phyloP scores from a whole-genome alignment of 2,888 invertebrate species.

The Orchestes rusci region DNA sequence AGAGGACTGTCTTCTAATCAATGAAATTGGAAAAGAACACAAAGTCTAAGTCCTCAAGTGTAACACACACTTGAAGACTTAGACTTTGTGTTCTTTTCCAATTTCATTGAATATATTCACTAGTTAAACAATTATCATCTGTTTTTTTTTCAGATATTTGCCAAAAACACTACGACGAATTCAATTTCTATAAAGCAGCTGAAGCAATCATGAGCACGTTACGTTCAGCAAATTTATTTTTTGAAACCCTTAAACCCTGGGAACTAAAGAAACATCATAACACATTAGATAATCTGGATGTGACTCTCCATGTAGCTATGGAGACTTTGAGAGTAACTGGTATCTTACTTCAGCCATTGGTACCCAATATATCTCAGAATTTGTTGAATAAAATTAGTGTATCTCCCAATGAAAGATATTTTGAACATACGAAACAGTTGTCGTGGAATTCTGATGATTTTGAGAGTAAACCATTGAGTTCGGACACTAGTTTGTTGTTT shows the following conservation, averaged over 20 bases:
- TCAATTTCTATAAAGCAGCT: slow-evolving; percentile 76
- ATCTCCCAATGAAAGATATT: slow-evolving; percentile 44
- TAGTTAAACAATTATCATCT: too few species aligned
- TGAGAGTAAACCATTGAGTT: slow-evolving; percentile 27
- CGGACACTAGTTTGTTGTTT: slow-evolving; percentile 35
- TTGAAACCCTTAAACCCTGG: slow-evolving; percentile 87
- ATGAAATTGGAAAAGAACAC: too few species aligned
- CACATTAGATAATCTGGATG: slow-evolving; percentile 52
- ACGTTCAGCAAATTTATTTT: slow-evolving; percentile 76
- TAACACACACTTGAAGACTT: too few species aligned
- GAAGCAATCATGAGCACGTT: slow-evolving; percentile 69
- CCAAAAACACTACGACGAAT: slow-evolving; percentile 60
- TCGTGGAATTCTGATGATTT: slow-evolving; percentile 34
- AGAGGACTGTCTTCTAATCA: too few species aligned
- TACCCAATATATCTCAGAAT: slow-evolving; percentile 63
- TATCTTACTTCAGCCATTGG: slow-evolving; percentile 78
- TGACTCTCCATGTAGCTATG: slow-evolving; percentile 73
- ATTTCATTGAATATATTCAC: too few species aligned
- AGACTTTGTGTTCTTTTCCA: too few species aligned
- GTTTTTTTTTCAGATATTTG: slow-evolving; percentile 50
- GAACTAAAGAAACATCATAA: slow-evolving; percentile 59
- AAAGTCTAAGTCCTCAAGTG: too few species aligned
- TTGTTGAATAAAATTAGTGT: slow-evolving; percentile 65
- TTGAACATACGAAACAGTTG: slow-evolving; percentile 44
- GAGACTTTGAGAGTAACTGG: slow-evolving; percentile 76